Percentiles rank a stretch among this genome's conserved stretches.
Evolutionary conservation across 2,888 invertebrate species (phyloP).

Genomic region (Lasioglossum marginatum): DNA sequence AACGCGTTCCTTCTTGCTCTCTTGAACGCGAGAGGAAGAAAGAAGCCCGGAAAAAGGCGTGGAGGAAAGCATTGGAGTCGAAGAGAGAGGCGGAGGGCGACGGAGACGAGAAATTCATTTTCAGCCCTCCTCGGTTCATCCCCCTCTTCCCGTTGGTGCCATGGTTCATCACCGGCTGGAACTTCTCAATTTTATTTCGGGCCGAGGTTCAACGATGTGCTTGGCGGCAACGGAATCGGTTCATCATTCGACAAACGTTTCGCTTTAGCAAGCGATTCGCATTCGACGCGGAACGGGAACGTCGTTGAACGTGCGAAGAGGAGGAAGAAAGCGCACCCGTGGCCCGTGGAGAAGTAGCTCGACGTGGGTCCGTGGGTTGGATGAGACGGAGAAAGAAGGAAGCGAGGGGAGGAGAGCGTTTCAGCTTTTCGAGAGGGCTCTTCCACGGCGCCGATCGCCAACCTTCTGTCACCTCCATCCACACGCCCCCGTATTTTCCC

Average conservation of each 20-base stretch:
- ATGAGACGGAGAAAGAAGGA: neutral
- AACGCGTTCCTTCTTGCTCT: neutral
- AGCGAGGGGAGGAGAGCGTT: neutral
- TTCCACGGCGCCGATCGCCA: constrained; percentile 25
- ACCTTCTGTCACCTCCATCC: constrained; percentile 22
- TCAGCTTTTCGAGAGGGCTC: constrained; percentile 31
- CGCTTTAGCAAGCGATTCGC: constrained; percentile 48
- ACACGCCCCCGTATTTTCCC: constrained; percentile 35
- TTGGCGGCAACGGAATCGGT: constrained; percentile 42
- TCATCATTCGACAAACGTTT: constrained; percentile 50
- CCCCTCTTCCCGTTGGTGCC: neutral
- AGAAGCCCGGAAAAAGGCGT: neutral
- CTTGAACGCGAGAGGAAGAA: neutral
- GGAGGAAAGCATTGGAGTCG: neutral
- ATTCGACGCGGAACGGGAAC: constrained; percentile 32
- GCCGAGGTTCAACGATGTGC: constrained; percentile 21
- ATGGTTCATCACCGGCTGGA: constrained; percentile 24
- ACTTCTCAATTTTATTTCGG: constrained; percentile 51
- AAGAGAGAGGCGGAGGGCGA: neutral
- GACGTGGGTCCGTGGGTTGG: neutral
- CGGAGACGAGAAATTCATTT: constrained; percentile 18
- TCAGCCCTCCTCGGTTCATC: neutral
- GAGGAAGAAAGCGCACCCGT: neutral
- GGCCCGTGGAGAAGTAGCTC: neutral
- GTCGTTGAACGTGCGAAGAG: constrained; percentile 14